Base-by-base conservation (phyloP, 2,797 vertebrate genomes). In the Phataginus tricuspis region DNA sequence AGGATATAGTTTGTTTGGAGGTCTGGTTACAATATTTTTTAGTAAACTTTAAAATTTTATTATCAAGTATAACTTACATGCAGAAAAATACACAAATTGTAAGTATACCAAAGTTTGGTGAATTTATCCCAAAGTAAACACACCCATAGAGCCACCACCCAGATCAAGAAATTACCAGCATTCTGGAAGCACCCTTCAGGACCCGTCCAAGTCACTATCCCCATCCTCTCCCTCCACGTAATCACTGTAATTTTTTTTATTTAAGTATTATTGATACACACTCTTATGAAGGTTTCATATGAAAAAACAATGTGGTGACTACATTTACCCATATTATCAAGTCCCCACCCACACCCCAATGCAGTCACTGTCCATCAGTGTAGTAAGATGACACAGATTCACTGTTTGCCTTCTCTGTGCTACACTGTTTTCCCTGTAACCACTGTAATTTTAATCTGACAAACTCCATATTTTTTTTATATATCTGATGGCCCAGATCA, bases 401-500 rank as follows among this genome's bases (percentile, higher is more conserved):
- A n/a, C n/a, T n/a, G n/a, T n/a, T n/a, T n/a, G n/a, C n/a, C n/a
- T n/a, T n/a, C n/a, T n/a, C n/a, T n/a, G n/a, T n/a, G n/a, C n/a
- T n/a, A 39, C 39, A 39, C 39, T 39, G 39, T 39, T 39, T 39
- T 39, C 39, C 39, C 39, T 6, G 39, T 39, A 39, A 39, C 39
- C 39, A 39, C 39, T 39, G 63, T 85, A 79, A 92, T 95, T 96
- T 91, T 85, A 95, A 92, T 98, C 93, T 90, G 69, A 39, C 94
- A 94, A 97, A 89, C 89, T 97, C 86, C 75, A 95, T 96, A 97
- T 91, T 94, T 91, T 97, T 94, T 97, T 96, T 80, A 91, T 89
- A 64, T 97, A 96, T 97, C 95, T 97, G 96, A 97, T 97, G 96
- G 94, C 96, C 94, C 94, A 97, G 96, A 97, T 97, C 84, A 96